Conservation (phyloP, 2,113 vertebrate genomes). For the Hystrix brachyura region DNA sequence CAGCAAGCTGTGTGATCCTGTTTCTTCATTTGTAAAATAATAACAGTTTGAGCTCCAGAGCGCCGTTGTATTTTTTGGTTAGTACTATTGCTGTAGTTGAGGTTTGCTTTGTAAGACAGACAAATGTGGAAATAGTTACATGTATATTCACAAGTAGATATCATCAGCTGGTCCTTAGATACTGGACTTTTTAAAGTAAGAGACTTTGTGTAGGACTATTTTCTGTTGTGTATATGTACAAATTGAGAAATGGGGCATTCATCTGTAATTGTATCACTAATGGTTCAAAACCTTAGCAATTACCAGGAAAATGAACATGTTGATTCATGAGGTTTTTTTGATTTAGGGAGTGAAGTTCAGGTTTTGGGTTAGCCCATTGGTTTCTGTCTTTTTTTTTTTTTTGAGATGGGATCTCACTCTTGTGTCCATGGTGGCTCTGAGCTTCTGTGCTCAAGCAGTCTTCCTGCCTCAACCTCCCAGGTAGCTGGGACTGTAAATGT, state of each 20-base stretch:
- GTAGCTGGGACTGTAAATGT: background rate
- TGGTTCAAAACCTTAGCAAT: constrained; percentile 13
- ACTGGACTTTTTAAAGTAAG: constrained; percentile 28
- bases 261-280: background rate
- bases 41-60: constrained; percentile 2
- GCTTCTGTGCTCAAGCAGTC: background rate
- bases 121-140: constrained; percentile 21
- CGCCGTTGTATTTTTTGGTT: background rate
- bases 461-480: background rate
- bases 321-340: constrained; percentile 7
- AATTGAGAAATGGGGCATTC: background rate
- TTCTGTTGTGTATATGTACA: background rate
- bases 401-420: background rate
- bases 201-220: background rate
- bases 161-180: background rate
- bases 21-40: constrained; percentile 42
- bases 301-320: background rate
- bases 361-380: background rate
- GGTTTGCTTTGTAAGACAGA: constrained; percentile 6
- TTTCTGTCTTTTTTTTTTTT: background rate
- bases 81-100: background rate
- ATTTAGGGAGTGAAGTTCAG: background rate
- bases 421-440: background rate
- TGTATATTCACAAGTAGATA: constrained; percentile 18
- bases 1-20: background rate